Conservation (phyloP, 2,888 invertebrate species). For the Tetramorium bicarinatum region DNA sequence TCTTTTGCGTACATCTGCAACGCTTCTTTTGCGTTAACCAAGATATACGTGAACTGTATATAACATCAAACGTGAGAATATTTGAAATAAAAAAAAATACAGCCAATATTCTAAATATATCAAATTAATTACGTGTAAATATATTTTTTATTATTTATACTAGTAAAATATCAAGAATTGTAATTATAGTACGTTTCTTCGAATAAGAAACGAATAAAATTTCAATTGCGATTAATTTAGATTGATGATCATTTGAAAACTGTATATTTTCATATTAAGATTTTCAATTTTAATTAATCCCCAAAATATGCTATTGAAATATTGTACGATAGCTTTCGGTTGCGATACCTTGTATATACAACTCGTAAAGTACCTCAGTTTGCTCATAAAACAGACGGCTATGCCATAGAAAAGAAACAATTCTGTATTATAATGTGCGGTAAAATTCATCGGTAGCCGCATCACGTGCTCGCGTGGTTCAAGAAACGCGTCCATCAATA, state of each 20-base stretch:
- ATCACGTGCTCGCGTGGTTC: constrained; percentile 37
- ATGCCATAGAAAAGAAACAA: constrained; percentile 19
- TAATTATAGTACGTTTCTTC: not conserved
- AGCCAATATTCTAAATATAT: not conserved
- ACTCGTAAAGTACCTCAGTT: not conserved
- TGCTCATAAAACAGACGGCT: constrained; percentile 20
- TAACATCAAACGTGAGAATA: constrained; percentile 19
- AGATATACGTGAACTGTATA: constrained; percentile 42
- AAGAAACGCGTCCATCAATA: constrained; percentile 67
- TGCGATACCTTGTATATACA: not conserved
- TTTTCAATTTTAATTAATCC: not conserved
- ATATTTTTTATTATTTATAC: not conserved
- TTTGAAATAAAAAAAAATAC: not conserved
- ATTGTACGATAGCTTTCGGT: not conserved
- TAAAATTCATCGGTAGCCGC: constrained; percentile 60
- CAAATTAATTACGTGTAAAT: not conserved
- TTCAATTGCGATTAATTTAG: not conserved
- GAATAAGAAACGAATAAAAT: constrained; percentile 1
- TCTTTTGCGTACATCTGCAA: no score
- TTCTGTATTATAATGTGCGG: constrained; percentile 43
- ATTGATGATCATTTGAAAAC: not conserved
- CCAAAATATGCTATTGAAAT: not conserved
- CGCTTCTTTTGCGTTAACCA: constrained; percentile 17
- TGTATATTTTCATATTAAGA: not conserved
- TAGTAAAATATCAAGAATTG: not conserved